Conservation (phyloP, 2,113 vertebrate genomes). For the Genyomyrus donnyi region DNA sequence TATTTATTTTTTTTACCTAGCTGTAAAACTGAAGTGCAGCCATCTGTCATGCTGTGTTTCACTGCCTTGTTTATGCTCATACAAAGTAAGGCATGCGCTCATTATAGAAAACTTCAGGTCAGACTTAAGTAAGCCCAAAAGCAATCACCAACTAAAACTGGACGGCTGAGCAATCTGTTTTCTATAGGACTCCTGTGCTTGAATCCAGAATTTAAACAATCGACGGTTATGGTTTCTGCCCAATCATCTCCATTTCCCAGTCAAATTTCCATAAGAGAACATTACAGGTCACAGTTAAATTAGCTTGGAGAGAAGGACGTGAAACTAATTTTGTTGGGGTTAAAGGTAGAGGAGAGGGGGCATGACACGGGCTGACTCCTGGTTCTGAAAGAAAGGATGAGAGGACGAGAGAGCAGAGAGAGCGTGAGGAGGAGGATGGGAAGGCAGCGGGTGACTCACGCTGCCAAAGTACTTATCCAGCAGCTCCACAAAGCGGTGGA, state of each 20-base stretch:
- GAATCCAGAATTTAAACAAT: neutral
- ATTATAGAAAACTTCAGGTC: neutral
- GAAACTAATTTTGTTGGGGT: neutral
- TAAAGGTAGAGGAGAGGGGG: constrained; percentile 14
- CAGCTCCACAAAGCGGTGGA: constrained; percentile 39
- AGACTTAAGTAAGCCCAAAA: neutral
- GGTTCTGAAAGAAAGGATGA: constrained; percentile 19
- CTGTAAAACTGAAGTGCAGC: neutral
- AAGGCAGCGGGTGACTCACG: constrained; percentile 38
- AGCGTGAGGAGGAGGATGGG: constrained; percentile 28
- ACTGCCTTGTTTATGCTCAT: neutral
- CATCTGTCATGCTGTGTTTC: neutral
- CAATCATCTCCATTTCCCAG: too few species aligned
- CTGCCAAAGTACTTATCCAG: constrained; percentile 39
- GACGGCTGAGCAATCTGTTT: neutral
- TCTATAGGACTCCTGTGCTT: neutral
- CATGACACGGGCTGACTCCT: constrained; percentile 14
- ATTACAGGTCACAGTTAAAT: constrained; percentile 2
- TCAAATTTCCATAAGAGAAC: neutral
- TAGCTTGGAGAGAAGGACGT: neutral
- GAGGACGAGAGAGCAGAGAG: constrained; percentile 22
- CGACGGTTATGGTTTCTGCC: neutral
- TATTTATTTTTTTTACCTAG: neutral
- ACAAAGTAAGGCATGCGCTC: neutral
- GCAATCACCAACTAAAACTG: neutral